These are phyloP conservation scores for Anguilla anguilla DNA, from an alignment of 2,797 vertebrate species.

Conservation along the genomic window DNA sequence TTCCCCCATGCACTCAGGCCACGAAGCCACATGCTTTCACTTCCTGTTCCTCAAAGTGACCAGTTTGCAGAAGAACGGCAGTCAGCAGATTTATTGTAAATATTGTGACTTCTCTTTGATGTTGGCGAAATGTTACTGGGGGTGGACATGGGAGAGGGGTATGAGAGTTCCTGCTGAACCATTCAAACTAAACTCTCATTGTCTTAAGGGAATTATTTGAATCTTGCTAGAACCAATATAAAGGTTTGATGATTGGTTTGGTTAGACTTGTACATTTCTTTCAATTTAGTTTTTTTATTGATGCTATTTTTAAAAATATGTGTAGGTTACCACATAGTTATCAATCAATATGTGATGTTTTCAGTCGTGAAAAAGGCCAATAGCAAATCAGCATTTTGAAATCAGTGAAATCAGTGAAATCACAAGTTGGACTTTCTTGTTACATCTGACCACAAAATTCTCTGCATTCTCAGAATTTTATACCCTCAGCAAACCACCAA, in stretches of 20 bases:
- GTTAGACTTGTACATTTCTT: not conserved
- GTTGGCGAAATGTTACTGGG: not conserved
- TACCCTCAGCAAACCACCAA: not conserved
- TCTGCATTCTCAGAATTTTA: conserved; percentile 5
- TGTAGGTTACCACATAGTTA: not conserved
- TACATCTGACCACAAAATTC: not conserved
- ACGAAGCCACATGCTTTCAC: conserved; percentile 20
- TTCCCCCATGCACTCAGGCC: conserved; percentile 9
- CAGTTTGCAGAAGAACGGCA: not conserved
- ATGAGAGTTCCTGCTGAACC: not conserved
- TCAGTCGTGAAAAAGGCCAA: not conserved
- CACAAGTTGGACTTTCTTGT: not conserved
- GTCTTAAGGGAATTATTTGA: not conserved
- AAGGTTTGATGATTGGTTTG: not conserved
- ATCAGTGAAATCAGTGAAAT: not conserved
- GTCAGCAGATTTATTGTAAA: not conserved
- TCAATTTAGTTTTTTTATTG: not conserved
- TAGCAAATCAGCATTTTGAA: not conserved
- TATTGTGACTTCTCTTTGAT: not conserved
- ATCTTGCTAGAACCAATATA: not conserved
- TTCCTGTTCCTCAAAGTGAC: conserved; percentile 29
- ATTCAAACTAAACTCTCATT: not conserved
- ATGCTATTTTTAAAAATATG: not conserved
- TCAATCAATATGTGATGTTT: not conserved
- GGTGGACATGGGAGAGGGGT: not conserved